Evolutionary conservation across 2,113 vertebrate species (phyloP), one percentile per base, ranked within the genome.

Genomic region (Otus sunia): DNA sequence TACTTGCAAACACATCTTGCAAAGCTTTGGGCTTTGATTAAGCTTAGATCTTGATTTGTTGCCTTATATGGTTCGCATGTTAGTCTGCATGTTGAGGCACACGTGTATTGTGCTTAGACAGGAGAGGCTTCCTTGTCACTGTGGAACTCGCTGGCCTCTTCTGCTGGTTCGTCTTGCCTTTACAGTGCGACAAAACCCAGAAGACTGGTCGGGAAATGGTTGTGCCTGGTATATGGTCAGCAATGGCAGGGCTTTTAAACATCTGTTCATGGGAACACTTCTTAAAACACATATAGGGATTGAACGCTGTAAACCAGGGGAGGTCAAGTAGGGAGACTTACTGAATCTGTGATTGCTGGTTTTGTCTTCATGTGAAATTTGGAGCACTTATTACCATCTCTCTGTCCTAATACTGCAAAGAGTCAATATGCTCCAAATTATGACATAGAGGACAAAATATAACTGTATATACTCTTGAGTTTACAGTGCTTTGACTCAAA

Each of bases 101-200:
- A 26, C 0, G 0, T 36, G 16, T 50, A 1, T 36, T 47, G 27
- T 64, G 36, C 39, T 86, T 25, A 69, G 37, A 3, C 25, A 32
- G 63, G 63, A 94, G 63, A 94, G 66, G 21, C 79, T 90, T 53
- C 12, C 2, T 68, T 47, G 11, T 60, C 72, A 3, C 16, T n/a
- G 29, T n/a, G 55, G 23, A 63, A 32, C 89, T 73, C 0, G 0
- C 20, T 69, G 66, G 25, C 50, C 63, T 83, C 34, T 68, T 53
- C 26, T 88, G 18, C 52, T 90, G 43, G 7, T 55, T 85, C 50
- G 36, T 68, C 41, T 63, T 53, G 39, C n/a, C 25, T 60, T 76
- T 72, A 17, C 6, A 56, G 30, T 13, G 36, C 56, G 74, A 56
- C 34, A 82, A 60, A 72, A 39, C 49, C 69, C 39, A 59, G n/a